phyloP scores from a whole-genome alignment of 2,113 vertebrate genomes.

The Gambusia holbrooki region DNA sequence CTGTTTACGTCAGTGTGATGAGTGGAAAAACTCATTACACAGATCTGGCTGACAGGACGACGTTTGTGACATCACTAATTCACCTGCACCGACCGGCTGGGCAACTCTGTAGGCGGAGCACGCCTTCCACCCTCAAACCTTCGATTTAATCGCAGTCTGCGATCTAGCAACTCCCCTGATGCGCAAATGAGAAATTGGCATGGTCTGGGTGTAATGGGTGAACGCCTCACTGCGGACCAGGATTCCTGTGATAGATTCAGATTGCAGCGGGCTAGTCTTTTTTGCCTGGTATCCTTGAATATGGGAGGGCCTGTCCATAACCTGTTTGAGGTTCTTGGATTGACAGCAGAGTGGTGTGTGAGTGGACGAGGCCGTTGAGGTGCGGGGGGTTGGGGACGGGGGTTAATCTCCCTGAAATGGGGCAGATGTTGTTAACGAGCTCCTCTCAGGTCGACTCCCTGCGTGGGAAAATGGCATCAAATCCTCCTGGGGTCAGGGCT shows the following conservation, averaged over 20 bases:
- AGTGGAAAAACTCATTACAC: constrained; percentile 70
- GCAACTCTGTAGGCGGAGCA: constrained; percentile 54
- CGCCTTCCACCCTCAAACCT: constrained; percentile 48
- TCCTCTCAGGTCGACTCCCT: constrained; percentile 82
- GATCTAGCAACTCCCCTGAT: constrained; percentile 53
- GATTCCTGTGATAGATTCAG: constrained; percentile 27
- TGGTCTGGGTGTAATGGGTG: constrained; percentile 40
- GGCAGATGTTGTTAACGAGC: constrained; percentile 86
- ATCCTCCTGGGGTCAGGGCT: constrained; percentile 83
- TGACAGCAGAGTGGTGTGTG: constrained; percentile 69
- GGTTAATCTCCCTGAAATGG: constrained; percentile 83
- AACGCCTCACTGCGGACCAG: constrained; percentile 10
- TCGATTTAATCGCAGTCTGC: constrained; percentile 37
- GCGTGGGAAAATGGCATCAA: constrained; percentile 85
- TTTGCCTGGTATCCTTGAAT: constrained; percentile 51
- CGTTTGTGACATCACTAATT: constrained; percentile 64
- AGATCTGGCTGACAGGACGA: constrained; percentile 45
- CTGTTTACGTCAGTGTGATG: constrained; percentile 65
- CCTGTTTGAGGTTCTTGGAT: constrained; percentile 67
- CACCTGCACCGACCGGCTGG: constrained; percentile 67
- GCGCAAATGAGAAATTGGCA: constrained; percentile 24
- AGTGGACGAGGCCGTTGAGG: constrained; percentile 54
- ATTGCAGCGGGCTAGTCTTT: constrained; percentile 36
- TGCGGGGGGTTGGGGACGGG: constrained; percentile 65
- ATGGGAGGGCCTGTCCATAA: constrained; percentile 52